Percentiles rank a stretch among this genome's conserved stretches.
Evolutionary conservation across 2,888 invertebrate species (phyloP).

Genomic region (Criorhina ranunculi): DNA sequence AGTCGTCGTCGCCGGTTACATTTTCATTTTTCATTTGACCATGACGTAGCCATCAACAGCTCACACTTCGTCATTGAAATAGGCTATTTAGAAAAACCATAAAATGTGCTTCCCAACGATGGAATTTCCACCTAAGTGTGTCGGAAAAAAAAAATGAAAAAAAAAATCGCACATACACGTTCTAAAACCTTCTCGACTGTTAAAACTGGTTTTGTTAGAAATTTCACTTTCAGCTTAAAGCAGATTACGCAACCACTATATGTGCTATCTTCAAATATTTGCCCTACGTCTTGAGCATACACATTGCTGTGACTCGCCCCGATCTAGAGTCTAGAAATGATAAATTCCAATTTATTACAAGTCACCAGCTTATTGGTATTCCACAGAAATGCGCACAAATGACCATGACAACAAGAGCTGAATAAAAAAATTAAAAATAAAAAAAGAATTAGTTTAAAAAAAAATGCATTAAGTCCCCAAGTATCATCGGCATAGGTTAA

Average conservation of each 20-base stretch:
- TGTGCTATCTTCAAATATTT: constrained; percentile 42
- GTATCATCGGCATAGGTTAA: constrained; percentile 42
- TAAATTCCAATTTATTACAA: constrained; percentile 48
- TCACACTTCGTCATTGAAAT: constrained; percentile 49
- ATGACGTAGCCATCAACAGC: constrained; percentile 57
- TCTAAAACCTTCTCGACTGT: constrained; percentile 4
- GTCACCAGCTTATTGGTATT: constrained; percentile 70
- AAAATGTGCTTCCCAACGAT: constrained; percentile 38
- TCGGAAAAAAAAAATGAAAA: not conserved
- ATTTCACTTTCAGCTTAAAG: constrained; percentile 30
- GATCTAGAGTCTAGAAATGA: constrained; percentile 52
- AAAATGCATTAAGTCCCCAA: constrained; percentile 36
- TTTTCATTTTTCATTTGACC: constrained; percentile 55
- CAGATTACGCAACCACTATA: constrained; percentile 9
- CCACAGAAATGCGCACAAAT: constrained; percentile 56
- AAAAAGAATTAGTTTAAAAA: constrained; percentile 46
- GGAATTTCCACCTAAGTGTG: constrained; percentile 5
- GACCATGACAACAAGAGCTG: constrained; percentile 53
- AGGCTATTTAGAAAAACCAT: constrained; percentile 49
- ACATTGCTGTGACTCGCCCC: not conserved
- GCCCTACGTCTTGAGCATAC: not conserved
- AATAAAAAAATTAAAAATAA: constrained; percentile 53
- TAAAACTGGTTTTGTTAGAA: constrained; percentile 1
- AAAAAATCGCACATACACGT: not conserved
- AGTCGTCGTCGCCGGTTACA: constrained; percentile 44